A percentile compares a stretch with the other conserved stretches of the same genome.
Evolutionary conservation across 2,888 invertebrate genomes (phyloP).

Genomic region (Cryptus viduatorius): DNA sequence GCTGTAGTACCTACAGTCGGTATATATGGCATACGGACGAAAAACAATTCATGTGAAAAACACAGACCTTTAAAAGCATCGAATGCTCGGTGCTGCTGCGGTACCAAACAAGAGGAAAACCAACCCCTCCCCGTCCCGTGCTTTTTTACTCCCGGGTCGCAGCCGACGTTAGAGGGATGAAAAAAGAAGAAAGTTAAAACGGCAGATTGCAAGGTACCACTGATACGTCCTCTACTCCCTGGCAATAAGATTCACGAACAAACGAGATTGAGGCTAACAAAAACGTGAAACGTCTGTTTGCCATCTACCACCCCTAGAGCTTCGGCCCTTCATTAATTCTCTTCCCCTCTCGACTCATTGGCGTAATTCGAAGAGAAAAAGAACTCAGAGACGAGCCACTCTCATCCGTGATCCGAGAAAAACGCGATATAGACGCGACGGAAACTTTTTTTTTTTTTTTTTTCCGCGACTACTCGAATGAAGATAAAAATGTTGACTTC

Average conservation of each 20-base stretch:
- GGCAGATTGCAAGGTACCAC: slow-evolving; percentile 12
- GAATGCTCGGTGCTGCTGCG: slow-evolving; percentile 2
- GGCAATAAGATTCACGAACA: slow-evolving; percentile 34
- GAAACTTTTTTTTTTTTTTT: slow-evolving; percentile 11
- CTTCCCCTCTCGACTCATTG: slow-evolving; percentile 38
- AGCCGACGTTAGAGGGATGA: not conserved
- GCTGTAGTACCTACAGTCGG: not conserved
- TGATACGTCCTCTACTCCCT: slow-evolving; percentile 33
- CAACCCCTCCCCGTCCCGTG: not conserved
- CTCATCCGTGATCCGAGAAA: slow-evolving; percentile 37
- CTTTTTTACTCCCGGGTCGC: not conserved
- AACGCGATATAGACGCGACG: slow-evolving; percentile 16
- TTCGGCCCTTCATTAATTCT: slow-evolving; percentile 53
- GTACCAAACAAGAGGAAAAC: not conserved
- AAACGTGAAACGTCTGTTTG: slow-evolving; percentile 31
- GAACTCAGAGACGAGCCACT: slow-evolving; percentile 22
- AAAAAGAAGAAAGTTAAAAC: slow-evolving; percentile 15
- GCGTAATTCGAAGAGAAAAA: slow-evolving; percentile 49
- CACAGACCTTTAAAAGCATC: slow-evolving; percentile 2
- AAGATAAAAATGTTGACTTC: slow-evolving; percentile 17
- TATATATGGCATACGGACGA: not conserved
- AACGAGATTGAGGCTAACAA: slow-evolving; percentile 23
- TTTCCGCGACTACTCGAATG: slow-evolving; percentile 30
- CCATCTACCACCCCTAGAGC: slow-evolving; percentile 29
- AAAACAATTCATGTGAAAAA: slow-evolving; percentile 15